These are phyloP conservation scores for Sebastes minor DNA, from an alignment of 2,797 vertebrate genomes.

Conservation along the genomic window DNA sequence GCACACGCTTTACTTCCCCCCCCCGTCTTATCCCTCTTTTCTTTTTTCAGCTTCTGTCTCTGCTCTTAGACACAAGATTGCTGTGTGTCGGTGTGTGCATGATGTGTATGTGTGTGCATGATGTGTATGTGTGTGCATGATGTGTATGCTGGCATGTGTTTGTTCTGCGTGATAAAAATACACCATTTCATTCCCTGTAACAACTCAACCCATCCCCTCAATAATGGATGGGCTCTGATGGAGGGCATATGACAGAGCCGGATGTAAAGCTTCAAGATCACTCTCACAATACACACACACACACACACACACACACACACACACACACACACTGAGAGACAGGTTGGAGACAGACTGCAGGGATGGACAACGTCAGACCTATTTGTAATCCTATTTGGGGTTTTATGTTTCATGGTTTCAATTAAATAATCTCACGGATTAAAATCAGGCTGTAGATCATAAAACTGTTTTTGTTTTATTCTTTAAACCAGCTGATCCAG, in stretches of 20 bases:
- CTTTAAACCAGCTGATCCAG: not conserved
- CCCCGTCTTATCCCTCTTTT: not conserved
- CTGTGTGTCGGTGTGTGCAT: not conserved
- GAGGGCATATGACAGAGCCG: constrained; percentile 15
- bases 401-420: constrained; percentile 29
- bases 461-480: not conserved
- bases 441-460: not conserved
- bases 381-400: constrained; percentile 21
- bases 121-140: not conserved
- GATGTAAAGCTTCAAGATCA: constrained; percentile 4
- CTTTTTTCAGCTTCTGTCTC: not conserved
- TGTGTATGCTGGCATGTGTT: not conserved
- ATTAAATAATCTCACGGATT: constrained; percentile 31
- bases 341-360: constrained; percentile 1
- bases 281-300: not conserved
- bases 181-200: not conserved
- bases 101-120: not conserved
- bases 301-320: not conserved
- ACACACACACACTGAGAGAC: constrained; percentile 14
- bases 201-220: constrained; percentile 23
- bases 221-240: constrained; percentile 50
- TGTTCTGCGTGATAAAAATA: constrained; percentile 25
- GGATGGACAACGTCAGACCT: constrained; percentile 5
- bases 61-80: not conserved
- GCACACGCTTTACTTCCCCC: not conserved